phyloP scores from a whole-genome alignment of 2,113 vertebrate genomes.

The Globicephala melas region DNA sequence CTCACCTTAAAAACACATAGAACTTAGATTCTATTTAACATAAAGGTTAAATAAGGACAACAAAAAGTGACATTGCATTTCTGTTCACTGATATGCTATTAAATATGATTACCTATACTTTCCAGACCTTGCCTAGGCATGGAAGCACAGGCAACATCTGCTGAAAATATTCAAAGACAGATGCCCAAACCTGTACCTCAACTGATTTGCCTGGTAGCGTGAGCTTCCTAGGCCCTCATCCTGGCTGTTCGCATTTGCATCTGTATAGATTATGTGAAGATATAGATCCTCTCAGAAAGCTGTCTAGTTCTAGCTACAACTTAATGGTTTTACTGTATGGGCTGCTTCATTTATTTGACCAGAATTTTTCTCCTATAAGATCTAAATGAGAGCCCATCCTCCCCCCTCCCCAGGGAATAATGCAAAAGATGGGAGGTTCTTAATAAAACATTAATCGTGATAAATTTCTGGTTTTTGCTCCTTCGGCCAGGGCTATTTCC shows the following conservation, averaged over 20 bases:
- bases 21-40: conserved; percentile 8
- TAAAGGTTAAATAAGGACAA: not conserved
- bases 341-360: conserved; percentile 49
- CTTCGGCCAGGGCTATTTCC: conserved; percentile 82
- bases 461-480: conserved; percentile 83
- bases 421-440: conserved; percentile 74
- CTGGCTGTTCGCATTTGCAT: conserved; percentile 43
- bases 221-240: not conserved
- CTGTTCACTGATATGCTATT: not conserved
- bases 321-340: conserved; percentile 72
- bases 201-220: not conserved
- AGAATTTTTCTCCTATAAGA: conserved; percentile 73
- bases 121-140: conserved; percentile 16
- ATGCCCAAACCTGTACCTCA: not conserved
- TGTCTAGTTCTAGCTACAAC: conserved; percentile 61
- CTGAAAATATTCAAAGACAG: not conserved
- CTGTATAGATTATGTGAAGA: conserved; percentile 40
- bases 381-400: conserved; percentile 70
- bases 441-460: conserved; percentile 86
- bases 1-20: conserved; percentile 23
- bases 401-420: conserved; percentile 70
- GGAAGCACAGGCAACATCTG: not conserved
- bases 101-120: not conserved
- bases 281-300: conserved; percentile 65
- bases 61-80: not conserved